Evolutionary conservation across 2,888 invertebrate species (phyloP), one percentile per base, ranked within the genome.

Genomic region (Pemphredon lugubris): DNA sequence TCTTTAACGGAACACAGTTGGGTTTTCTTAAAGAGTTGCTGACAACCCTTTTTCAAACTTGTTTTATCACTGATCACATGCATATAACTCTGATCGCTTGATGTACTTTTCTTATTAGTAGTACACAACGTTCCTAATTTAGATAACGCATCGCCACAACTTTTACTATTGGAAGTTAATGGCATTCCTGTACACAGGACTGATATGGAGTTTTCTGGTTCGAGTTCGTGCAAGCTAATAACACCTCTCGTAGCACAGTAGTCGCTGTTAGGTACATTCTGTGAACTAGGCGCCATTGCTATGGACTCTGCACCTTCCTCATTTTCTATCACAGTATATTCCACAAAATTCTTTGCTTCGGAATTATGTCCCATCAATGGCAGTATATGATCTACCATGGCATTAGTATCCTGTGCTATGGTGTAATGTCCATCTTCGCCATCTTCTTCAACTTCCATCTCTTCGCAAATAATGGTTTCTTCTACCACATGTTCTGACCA

Each of bases 381-480:
- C 40, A 87, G 39, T 13, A 87, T 83, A 69, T 87, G 82, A 18
- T 87, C 86, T 5, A 85, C 73, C 2, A 84, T 73, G 42, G 84
- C 77, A 45, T 75, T 83, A 1, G 71, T 74, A 11, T 83, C 83
- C 32, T 83, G 82, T 5, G 73, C 69, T 26, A 83, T 58, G 9
- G 71, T 73, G 44, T 82, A 83, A 40, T 67, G 68, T 11, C 67
- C 73, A 5, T 50, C 51, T 0, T 63, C 57, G 14, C 63, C 60
- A 11, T 82, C 77, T 18, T 65, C 72, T 48, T 89, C 88, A 2
- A 89, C 83, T 44, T 90, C 89, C 87, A 90, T 88, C 58, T 89
- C 89, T 64, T 89, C 90, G 51, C 90, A 90, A 34, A 90, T 87
- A 58, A 90, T 86, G 6, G 89, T 89, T 57, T 90, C 90, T 63